Evolutionary conservation across 2,797 vertebrate genomes (phyloP).

Genomic region (Streptopelia turtur): DNA sequence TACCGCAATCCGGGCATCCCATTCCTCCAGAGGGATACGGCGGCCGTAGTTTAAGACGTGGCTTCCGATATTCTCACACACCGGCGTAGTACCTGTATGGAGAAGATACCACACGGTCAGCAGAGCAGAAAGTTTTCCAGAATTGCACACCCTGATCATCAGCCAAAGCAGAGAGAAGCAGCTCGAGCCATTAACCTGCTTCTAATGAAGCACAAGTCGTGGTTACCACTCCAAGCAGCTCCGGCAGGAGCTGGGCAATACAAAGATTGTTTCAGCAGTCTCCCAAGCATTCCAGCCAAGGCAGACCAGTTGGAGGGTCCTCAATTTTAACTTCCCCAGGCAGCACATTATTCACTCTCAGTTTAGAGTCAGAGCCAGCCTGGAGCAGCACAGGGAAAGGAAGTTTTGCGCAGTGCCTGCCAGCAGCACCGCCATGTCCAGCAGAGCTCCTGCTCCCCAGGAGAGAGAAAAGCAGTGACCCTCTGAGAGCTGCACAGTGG

Average conservation of each 20-base stretch:
- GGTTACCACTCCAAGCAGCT: neutral
- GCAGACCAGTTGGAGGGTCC: neutral
- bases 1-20: conserved; percentile 93
- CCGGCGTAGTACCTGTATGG: conserved; percentile 88
- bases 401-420: neutral
- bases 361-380: neutral
- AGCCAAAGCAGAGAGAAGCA: neutral
- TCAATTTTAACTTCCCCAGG: neutral
- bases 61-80: conserved; percentile 93
- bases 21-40: conserved; percentile 91
- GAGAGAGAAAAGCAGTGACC: neutral
- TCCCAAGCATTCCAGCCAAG: neutral
- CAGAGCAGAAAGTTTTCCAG: neutral
- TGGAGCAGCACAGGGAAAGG: neutral
- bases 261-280: neutral
- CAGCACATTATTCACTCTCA: accelerated
- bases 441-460: neutral
- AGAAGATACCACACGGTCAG: neutral
- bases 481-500: neutral
- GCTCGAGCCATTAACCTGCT: neutral
- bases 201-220: neutral
- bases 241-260: neutral
- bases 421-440: neutral
- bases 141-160: neutral
- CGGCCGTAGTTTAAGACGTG: conserved; percentile 90